phyloP scores from a whole-genome alignment of 2,113 vertebrate species.

The Halichoeres trimaculatus region DNA sequence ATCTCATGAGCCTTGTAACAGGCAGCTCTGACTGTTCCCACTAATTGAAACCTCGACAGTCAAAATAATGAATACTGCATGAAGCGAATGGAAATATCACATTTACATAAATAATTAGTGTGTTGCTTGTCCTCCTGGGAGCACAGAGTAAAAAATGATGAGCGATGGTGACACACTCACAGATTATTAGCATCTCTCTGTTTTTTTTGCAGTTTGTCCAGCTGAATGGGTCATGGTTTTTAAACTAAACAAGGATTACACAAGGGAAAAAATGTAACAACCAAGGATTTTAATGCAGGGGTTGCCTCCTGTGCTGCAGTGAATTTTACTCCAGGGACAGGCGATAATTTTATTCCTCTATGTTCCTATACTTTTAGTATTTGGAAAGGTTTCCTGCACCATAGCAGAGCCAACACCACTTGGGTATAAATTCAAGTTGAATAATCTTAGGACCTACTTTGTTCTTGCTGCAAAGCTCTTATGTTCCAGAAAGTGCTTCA shows the following conservation, averaged over 20 bases:
- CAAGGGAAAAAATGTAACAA: background rate
- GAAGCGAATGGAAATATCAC: conserved; percentile 74
- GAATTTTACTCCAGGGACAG: conserved; percentile 4
- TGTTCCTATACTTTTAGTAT: background rate
- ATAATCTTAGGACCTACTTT: conserved; percentile 46
- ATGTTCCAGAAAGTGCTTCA: conserved; percentile 27
- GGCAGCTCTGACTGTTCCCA: conserved; percentile 20
- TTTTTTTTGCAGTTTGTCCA: background rate
- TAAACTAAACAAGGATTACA: background rate
- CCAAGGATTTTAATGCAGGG: background rate
- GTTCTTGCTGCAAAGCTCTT: conserved; percentile 1
- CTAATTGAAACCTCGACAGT: conserved; percentile 65
- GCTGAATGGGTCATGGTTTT: background rate
- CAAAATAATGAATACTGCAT: conserved; percentile 70
- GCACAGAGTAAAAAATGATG: conserved; percentile 1
- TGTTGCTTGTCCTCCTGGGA: conserved; percentile 41
- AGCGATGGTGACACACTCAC: conserved; percentile 9
- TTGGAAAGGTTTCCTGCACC: conserved; percentile 26
- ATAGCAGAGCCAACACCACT: conserved; percentile 14
- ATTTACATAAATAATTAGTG: conserved; percentile 78
- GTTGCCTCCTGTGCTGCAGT: background rate
- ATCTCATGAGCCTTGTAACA: conserved; percentile 10
- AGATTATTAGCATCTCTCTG: background rate
- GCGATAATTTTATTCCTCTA: conserved; percentile 9
- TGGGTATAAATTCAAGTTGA: conserved; percentile 29